Evolutionary conservation across 2,797 vertebrate species (phyloP).

Genomic region (Ibycter americanus): DNA sequence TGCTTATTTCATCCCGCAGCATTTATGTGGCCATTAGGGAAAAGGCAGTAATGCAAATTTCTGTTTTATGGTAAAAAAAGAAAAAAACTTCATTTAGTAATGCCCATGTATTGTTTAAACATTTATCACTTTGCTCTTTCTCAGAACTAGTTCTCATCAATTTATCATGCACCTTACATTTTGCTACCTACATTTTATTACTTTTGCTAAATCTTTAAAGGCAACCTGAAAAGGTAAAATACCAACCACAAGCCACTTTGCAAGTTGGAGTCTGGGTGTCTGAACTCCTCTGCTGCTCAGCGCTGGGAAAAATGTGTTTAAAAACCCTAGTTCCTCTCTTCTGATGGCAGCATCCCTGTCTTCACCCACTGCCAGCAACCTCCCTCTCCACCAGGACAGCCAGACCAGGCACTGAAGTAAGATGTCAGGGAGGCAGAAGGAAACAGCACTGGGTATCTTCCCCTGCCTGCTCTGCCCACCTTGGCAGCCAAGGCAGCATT

Average conservation of each 20-base stretch:
- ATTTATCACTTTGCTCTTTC: slow-evolving; percentile 59
- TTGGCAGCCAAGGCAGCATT: neutral
- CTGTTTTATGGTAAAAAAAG: neutral
- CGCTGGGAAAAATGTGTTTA: neutral
- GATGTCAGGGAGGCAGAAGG: neutral
- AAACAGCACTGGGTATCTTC: neutral
- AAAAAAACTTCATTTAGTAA: slow-evolving; percentile 13
- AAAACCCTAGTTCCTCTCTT: neutral
- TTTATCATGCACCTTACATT: slow-evolving; percentile 60
- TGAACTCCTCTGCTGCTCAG: neutral
- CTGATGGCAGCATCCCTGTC: neutral
- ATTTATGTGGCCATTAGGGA: neutral
- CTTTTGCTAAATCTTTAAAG: slow-evolving; percentile 25
- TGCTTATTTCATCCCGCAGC: neutral
- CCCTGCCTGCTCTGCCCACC: neutral
- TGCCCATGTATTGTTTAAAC: slow-evolving; percentile 45
- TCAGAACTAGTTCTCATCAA: slow-evolving; percentile 58
- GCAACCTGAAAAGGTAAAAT: slow-evolving; percentile 3
- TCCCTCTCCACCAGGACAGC: neutral
- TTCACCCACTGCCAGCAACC: neutral
- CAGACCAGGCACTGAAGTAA: neutral
- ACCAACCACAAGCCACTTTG: neutral
- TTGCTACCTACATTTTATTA: slow-evolving; percentile 22
- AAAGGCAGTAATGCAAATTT: neutral
- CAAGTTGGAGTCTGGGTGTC: neutral